Conservation (phyloP, 2,888 invertebrate species). For the Julus scandinavius region DNA sequence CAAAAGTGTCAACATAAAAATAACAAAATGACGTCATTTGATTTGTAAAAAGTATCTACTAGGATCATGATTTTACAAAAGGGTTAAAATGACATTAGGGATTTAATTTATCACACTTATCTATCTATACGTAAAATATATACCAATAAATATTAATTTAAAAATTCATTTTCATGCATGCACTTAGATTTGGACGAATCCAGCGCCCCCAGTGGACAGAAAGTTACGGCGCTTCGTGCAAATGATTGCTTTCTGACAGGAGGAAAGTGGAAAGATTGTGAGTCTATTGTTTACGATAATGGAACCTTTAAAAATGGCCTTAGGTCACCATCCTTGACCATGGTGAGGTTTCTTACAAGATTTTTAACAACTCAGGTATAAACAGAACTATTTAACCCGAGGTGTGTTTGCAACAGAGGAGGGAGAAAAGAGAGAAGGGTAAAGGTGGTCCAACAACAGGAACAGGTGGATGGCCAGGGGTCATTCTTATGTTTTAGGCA, state of each 20-base stretch:
- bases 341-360: background rate
- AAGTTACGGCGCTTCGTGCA: background rate
- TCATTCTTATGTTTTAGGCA: background rate
- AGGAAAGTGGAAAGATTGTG: background rate
- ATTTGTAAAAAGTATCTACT: background rate
- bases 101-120: no score
- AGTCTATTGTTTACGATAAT: constrained; percentile 25
- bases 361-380: background rate
- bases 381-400: constrained; percentile 3
- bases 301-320: constrained; percentile 2
- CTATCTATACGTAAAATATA: no score
- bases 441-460: constrained; percentile 26
- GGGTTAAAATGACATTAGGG: background rate
- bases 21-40: background rate
- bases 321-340: background rate
- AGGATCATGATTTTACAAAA: background rate
- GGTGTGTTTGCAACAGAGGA: background rate
- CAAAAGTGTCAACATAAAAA: no score
- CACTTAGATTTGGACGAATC: background rate
- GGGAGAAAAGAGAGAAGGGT: background rate
- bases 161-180: background rate
- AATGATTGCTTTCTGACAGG: background rate
- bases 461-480: constrained; percentile 15
- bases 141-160: background rate
- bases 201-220: background rate